Conservation (phyloP, 30 jellyfish, hydroid and myxozoan species). For the Pseudorhiza aurosa region DNA sequence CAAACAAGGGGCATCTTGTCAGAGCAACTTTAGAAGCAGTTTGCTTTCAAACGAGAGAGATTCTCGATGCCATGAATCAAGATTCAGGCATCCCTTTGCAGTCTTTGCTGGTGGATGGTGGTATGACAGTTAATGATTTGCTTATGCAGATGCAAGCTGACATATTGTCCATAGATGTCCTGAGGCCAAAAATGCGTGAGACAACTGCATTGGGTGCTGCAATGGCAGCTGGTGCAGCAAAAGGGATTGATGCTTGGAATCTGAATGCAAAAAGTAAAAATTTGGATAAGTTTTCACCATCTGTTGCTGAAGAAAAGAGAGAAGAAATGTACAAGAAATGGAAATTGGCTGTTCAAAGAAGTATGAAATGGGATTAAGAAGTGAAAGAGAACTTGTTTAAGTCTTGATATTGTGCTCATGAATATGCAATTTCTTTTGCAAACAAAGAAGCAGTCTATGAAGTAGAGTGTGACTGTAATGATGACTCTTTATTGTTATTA, state of each 20-base stretch:
- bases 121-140: conserved; percentile 84
- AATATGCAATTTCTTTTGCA: too few relatives aligned
- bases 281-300: conserved; percentile 15
- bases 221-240: conserved; percentile 89
- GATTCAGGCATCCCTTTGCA: conserved; percentile 92
- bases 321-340: conserved; percentile 67
- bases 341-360: conserved; percentile 76
- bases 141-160: conserved; percentile 90
- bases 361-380: conserved; percentile 37
- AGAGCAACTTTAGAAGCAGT: conserved; percentile 94
- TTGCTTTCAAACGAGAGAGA: conserved; percentile 91
- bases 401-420: background rate
- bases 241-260: conserved; percentile 79
- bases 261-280: background rate
- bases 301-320: conserved; percentile 43
- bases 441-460: too few relatives aligned
- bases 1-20: conserved; percentile 87
- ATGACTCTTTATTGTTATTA: too few relatives aligned
- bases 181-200: conserved; percentile 88
- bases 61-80: conserved; percentile 87
- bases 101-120: conserved; percentile 86
- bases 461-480: too few relatives aligned
- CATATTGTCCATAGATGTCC: conserved; percentile 74
- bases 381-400: too few relatives aligned
- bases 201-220: conserved; percentile 97